Percentiles rank a stretch among this genome's conserved stretches.
These are phyloP conservation scores for Dicentrarchus labrax DNA, from an alignment of 2,113 vertebrate genomes.

Conservation along the genomic window DNA sequence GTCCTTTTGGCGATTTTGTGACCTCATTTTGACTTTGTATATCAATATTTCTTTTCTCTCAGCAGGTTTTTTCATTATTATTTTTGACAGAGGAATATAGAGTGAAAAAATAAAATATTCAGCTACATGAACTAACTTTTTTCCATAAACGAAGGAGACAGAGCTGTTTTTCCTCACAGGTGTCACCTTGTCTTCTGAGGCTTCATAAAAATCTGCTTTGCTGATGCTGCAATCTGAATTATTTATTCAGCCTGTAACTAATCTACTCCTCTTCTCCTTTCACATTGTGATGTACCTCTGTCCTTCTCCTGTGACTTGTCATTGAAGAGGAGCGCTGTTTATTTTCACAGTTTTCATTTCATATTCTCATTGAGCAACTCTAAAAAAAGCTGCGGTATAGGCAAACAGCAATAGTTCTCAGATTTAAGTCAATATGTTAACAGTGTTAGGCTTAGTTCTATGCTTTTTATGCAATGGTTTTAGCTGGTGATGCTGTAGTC, in stretches of 20 bases:
- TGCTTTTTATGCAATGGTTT: neutral
- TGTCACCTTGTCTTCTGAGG: slow-evolving; percentile 69
- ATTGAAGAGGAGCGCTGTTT: slow-evolving; percentile 28
- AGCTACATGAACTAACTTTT: neutral
- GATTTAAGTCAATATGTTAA: neutral
- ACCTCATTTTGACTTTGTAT: slow-evolving; percentile 38
- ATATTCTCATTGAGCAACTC: slow-evolving; percentile 1
- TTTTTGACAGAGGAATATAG: slow-evolving; percentile 1
- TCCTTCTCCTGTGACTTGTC: slow-evolving; percentile 52
- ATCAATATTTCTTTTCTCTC: slow-evolving; percentile 9
- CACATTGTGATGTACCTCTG: slow-evolving; percentile 26
- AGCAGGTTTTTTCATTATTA: neutral
- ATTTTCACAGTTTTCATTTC: slow-evolving; percentile 26
- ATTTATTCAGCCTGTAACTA: slow-evolving; percentile 67
- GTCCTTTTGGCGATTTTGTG: neutral
- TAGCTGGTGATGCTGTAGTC: neutral
- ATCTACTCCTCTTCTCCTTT: slow-evolving; percentile 45
- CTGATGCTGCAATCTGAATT: slow-evolving; percentile 71
- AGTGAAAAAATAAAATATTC: slow-evolving; percentile 19
- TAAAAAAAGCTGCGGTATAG: neutral
- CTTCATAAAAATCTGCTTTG: slow-evolving; percentile 60
- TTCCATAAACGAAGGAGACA: slow-evolving; percentile 7
- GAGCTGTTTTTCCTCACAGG: slow-evolving; percentile 44
- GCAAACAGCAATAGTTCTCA: neutral
- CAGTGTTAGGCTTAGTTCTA: neutral